These are phyloP conservation scores for Oreochromis mossambicus DNA, from an alignment of 2,797 vertebrate species.

Conservation along the genomic window DNA sequence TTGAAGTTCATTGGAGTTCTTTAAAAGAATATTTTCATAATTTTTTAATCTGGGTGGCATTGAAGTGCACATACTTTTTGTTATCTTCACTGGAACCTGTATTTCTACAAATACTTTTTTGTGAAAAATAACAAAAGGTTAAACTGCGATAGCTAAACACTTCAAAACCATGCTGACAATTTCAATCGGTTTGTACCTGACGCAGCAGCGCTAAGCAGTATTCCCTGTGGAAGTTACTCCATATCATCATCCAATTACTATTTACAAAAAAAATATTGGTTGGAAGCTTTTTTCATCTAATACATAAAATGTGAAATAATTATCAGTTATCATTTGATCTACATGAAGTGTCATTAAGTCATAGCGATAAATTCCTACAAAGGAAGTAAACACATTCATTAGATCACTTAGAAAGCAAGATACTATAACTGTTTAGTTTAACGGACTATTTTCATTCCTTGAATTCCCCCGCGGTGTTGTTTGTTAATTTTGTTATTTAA, in stretches of 20 bases:
- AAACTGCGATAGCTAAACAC: background rate
- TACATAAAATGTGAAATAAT: background rate
- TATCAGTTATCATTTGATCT: background rate
- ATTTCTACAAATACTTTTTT: background rate
- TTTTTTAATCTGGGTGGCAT: background rate
- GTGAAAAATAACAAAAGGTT: background rate
- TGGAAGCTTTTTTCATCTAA: background rate
- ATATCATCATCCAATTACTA: background rate
- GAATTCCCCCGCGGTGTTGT: slow-evolving; percentile 10
- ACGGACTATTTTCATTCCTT: background rate
- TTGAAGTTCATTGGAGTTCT: background rate
- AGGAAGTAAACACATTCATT: background rate
- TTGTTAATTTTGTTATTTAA: slow-evolving; percentile 19
- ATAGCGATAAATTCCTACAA: background rate
- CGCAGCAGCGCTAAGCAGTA: background rate
- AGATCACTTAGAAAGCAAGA: background rate
- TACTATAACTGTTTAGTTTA: background rate
- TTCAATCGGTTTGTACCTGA: background rate
- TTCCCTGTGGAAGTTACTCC: background rate
- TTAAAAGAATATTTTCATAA: background rate
- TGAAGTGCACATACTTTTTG: background rate
- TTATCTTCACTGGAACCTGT: background rate
- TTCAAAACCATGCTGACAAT: background rate
- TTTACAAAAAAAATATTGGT: background rate
- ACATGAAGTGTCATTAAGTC: background rate